These are phyloP conservation scores for Chironomus tepperi DNA, from an alignment of 1,140 invertebrate species.

Conservation along the genomic window DNA sequence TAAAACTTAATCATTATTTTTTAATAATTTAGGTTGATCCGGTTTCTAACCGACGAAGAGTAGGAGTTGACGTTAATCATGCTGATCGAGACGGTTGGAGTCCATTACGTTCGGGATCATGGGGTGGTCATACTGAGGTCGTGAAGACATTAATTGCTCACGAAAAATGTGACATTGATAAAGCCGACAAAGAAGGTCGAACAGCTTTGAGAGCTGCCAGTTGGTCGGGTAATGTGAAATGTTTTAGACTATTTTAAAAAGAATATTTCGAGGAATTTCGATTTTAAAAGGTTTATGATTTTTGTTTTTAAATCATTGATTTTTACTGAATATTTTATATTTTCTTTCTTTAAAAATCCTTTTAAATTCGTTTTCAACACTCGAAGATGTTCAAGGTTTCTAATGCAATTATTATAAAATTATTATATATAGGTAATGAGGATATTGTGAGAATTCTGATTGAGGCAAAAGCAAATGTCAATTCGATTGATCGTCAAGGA, in stretches of 20 bases:
- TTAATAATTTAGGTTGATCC: conserved; percentile 44
- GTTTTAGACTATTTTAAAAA: no score
- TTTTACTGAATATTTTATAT: no score
- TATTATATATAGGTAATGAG: no score
- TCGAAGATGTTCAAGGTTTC: no score
- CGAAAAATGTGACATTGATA: conserved; percentile 67
- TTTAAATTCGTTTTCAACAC: no score
- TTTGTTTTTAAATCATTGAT: no score
- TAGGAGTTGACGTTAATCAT: conserved; percentile 66
- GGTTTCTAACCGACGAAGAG: neutral
- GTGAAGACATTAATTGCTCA: conserved; percentile 71
- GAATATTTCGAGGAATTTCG: no score
- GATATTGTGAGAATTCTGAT: conserved; percentile 67
- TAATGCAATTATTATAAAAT: no score
- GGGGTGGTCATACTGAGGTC: conserved; percentile 88
- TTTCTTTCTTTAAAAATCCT: no score
- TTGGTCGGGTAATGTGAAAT: conserved; percentile 81
- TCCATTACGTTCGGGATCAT: conserved; percentile 75
- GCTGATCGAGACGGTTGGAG: conserved; percentile 87
- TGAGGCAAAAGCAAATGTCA: conserved; percentile 59
- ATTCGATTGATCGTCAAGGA: conserved; percentile 76
- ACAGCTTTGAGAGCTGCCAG: conserved; percentile 71
- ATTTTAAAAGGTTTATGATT: no score
- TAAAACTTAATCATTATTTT: no score
- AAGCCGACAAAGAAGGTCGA: conserved; percentile 57